These are phyloP conservation scores for Polietes domitor DNA, from an alignment of 2,888 invertebrate genomes.

Conservation along the genomic window DNA sequence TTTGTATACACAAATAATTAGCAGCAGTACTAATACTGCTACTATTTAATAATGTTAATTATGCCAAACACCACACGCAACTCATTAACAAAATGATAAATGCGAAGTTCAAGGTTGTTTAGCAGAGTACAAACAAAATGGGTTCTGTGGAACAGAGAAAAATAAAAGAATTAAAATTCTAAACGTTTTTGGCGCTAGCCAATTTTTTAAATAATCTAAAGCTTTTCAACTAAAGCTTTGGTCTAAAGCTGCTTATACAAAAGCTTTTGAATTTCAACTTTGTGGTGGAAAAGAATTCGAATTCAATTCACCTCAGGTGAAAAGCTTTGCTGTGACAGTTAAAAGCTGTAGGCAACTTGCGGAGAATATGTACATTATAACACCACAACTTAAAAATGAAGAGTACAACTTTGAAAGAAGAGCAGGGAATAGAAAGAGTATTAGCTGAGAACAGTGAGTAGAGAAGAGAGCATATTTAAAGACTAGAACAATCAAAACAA, in stretches of 20 bases:
- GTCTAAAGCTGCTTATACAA: too few relatives aligned
- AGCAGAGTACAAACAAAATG: conserved; percentile 15
- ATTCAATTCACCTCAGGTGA: neutral
- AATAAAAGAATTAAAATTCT: conserved; percentile 12
- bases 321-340: conserved; percentile 1
- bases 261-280: conserved; percentile 7
- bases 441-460: too few relatives aligned
- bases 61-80: neutral
- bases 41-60: neutral
- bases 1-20: conserved; percentile 11
- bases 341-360: neutral
- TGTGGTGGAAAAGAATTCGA: neutral
- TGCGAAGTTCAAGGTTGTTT: conserved; percentile 63
- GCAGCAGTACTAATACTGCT: neutral
- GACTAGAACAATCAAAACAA: too few relatives aligned
- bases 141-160: neutral
- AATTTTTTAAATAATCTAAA: conserved; percentile 39
- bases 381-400: neutral
- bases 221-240: conserved; percentile 30
- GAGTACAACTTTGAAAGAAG: neutral
- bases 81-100: neutral
- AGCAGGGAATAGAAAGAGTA: neutral
- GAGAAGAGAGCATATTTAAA: too few relatives aligned
- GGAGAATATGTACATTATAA: too few relatives aligned
- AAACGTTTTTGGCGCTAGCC: neutral